Conservation (phyloP, 2,113 vertebrate species). For the Rhinolophus ferrumequinum region DNA sequence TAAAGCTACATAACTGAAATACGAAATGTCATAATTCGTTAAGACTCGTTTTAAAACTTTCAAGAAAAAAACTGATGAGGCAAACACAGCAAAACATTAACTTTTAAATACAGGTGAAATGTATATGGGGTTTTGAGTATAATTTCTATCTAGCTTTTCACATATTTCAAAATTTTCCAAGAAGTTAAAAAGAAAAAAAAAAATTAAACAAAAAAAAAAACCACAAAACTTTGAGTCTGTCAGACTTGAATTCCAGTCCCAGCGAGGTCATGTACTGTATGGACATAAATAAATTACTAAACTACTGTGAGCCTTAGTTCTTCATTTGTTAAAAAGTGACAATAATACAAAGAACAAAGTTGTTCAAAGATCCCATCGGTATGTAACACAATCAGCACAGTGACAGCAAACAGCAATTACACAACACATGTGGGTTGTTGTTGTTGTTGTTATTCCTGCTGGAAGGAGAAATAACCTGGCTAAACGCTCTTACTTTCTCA, state of each 20-base stretch:
- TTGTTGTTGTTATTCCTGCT: neutral
- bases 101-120: neutral
- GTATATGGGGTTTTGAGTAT: neutral
- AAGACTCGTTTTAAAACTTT: neutral
- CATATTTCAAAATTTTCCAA: neutral
- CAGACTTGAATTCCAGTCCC: neutral
- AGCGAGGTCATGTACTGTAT: neutral
- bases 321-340: slow-evolving; percentile 16
- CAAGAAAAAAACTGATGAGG: neutral
- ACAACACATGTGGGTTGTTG: neutral
- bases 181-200: neutral
- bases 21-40: neutral
- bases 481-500: neutral
- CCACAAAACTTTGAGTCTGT: neutral
- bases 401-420: neutral
- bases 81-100: neutral
- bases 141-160: neutral
- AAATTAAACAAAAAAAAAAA: neutral
- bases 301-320: neutral
- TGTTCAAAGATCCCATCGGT: neutral
- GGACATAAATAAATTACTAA: neutral
- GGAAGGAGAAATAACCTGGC: neutral
- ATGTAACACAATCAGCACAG: neutral
- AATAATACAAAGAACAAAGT: neutral
- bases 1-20: neutral